Evolutionary conservation across 2,888 invertebrate species (phyloP), one percentile per base, ranked within the genome.

Genomic region (Parnassius orleans): DNA sequence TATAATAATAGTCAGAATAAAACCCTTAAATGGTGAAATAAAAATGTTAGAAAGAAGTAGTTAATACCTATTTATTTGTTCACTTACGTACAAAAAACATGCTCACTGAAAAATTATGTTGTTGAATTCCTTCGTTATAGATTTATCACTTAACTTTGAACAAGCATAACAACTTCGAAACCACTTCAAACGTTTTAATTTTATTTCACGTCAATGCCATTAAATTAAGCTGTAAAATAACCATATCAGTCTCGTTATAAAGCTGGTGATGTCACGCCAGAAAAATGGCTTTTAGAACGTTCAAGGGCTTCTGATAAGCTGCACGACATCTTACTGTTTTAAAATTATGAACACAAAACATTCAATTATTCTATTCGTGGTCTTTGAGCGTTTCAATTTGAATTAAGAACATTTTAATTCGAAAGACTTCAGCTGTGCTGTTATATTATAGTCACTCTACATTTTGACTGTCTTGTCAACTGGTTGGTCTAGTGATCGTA

Each of bases 301-400:
- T 47, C 52, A 15, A 12, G 44, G 24, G 12, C 56, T 43, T 24
- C 56, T 47, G 61, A 61, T 61, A 61, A 57, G 52, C 52, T 33
- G 61, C 66, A 66, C 64, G 66, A 63, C 58, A 66, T 50, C 55
- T 55, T 63, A 62, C 57, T 62, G 58, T 65, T 65, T 7, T 51
- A 64, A 54, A 65, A 56, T 64, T 67, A 65, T 61, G 52, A 63
- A 63, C 56, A 48, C 52, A 52, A 53, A 58, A 64, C 58, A 10
- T 51, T 46, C 24, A 14, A 61, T 33, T n/a, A 44, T 52, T 48
- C 33, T 19, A 53, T 46, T 46, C n/a, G 14, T 51, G 14, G 15
- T 14, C 2, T 33, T 33, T 33, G 33, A 33, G 33, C 33, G 7
- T 33, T 33, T 33, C 33, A 33, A 33, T 33, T 33, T 33, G 33